Conservation (phyloP, 2,888 invertebrate genomes). For the Pristionchus mayeri region DNA sequence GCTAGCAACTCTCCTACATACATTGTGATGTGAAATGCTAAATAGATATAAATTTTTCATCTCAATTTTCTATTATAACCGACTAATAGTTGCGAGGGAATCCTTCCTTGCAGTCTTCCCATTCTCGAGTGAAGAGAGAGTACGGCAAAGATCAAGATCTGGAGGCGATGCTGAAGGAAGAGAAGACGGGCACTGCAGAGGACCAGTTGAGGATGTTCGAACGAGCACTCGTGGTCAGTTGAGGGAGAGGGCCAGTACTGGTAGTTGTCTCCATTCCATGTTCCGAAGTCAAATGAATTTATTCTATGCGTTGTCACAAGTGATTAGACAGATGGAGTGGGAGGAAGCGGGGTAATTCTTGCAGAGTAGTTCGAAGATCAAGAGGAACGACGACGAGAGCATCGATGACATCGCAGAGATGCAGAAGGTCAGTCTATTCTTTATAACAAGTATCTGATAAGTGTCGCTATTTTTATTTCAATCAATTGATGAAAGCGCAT, state of each 20-base stretch:
- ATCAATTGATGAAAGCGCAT: too few relatives aligned
- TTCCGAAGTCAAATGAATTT: neutral
- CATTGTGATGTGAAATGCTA: too few relatives aligned
- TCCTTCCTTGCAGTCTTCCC: slow-evolving; percentile 55
- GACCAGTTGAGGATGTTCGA: slow-evolving; percentile 87
- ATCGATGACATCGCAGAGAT: slow-evolving; percentile 72
- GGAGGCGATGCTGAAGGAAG: slow-evolving; percentile 80
- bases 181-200: slow-evolving; percentile 85
- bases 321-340: too few relatives aligned
- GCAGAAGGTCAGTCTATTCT: slow-evolving; percentile 57
- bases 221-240: slow-evolving; percentile 64
- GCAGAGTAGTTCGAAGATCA: slow-evolving; percentile 68
- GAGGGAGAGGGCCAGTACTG: neutral
- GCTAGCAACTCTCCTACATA: too few relatives aligned
- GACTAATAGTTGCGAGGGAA: too few relatives aligned
- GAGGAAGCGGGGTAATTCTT: slow-evolving; percentile 42
- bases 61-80: neutral
- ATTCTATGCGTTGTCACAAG: too few relatives aligned
- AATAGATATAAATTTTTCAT: neutral
- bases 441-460: too few relatives aligned
- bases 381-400: slow-evolving; percentile 70
- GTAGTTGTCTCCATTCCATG: neutral
- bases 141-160: slow-evolving; percentile 65
- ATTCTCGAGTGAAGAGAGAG: slow-evolving; percentile 64
- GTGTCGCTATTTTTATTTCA: too few relatives aligned